A percentile compares a stretch with the other conserved stretches of the same genome.
Evolutionary conservation across 2,113 vertebrate species (phyloP).

Genomic region (Plectropomus leopardus): DNA sequence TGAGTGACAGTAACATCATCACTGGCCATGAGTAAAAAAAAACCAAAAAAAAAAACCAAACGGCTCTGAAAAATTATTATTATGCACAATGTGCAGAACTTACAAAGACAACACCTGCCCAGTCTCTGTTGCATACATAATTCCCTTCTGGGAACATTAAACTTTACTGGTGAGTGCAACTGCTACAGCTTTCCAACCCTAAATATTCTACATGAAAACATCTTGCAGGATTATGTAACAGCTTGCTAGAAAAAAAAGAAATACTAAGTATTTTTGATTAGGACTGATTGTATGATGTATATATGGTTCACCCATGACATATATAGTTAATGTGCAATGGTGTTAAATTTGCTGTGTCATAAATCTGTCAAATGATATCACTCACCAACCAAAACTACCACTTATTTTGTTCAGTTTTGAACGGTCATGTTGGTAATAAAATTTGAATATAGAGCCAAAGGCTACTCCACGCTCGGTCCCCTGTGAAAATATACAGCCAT

Average conservation of each 20-base stretch:
- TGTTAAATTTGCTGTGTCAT: constrained; percentile 14
- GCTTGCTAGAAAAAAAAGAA: background rate
- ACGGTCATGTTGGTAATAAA: constrained; percentile 9
- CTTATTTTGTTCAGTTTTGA: constrained; percentile 35
- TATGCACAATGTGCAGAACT: background rate
- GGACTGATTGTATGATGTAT: constrained; percentile 12
- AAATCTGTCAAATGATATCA: constrained; percentile 33
- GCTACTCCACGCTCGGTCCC: background rate
- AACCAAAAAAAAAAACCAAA: background rate
- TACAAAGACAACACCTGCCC: background rate
- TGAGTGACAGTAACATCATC: background rate
- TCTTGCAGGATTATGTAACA: background rate
- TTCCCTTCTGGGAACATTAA: background rate
- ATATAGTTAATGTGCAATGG: constrained; percentile 1
- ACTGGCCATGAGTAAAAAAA: background rate
- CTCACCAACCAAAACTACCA: constrained; percentile 11
- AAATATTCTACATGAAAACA: background rate
- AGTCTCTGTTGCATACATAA: background rate
- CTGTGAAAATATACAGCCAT: constrained; percentile 19
- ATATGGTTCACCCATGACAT: background rate
- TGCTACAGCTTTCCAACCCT: background rate
- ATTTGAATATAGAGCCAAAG: constrained; percentile 14
- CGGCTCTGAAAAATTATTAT: background rate
- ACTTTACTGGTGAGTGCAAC: background rate
- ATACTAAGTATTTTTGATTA: background rate